Percentiles rank a stretch among this genome's conserved stretches.
Evolutionary conservation across 2,113 vertebrate species (phyloP).

Genomic region (Onychostoma macrolepis): DNA sequence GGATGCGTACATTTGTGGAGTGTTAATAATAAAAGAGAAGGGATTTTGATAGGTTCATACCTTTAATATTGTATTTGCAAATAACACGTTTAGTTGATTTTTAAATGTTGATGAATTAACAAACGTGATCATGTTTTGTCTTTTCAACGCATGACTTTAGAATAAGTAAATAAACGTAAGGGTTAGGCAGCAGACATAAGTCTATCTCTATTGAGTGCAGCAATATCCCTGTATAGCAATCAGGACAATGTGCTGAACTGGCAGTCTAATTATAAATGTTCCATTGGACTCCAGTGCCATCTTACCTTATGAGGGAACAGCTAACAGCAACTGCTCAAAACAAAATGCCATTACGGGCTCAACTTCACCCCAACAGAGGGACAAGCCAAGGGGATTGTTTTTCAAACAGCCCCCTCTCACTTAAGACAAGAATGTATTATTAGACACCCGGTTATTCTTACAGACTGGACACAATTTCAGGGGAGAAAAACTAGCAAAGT

Average conservation of each 20-base stretch:
- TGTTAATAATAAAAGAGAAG: neutral
- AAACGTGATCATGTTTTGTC: neutral
- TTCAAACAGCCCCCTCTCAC: slow-evolving; percentile 81
- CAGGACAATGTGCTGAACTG: slow-evolving; percentile 98
- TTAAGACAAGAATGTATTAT: slow-evolving; percentile 85
- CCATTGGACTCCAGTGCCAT: slow-evolving; percentile 93
- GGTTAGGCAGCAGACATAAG: slow-evolving; percentile 63
- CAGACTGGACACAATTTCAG: slow-evolving; percentile 56
- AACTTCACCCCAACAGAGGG: slow-evolving; percentile 80
- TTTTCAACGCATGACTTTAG: neutral
- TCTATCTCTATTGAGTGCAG: slow-evolving; percentile 77
- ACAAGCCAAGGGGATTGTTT: slow-evolving; percentile 80
- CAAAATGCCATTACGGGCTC: slow-evolving; percentile 90
- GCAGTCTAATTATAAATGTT: slow-evolving; percentile 99
- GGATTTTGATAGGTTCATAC: neutral
- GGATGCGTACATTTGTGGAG: neutral
- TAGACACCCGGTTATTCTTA: slow-evolving; percentile 77
- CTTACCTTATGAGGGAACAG: slow-evolving; percentile 99
- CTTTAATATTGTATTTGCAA: neutral
- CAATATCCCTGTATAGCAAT: slow-evolving; percentile 89
- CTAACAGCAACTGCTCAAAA: slow-evolving; percentile 91
- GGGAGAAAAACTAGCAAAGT: slow-evolving; percentile 49
- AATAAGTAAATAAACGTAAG: neutral
- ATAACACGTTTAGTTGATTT: neutral
- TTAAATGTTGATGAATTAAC: neutral